Conservation (phyloP, 2,797 vertebrate genomes). For the Carcharodon carcharias region DNA sequence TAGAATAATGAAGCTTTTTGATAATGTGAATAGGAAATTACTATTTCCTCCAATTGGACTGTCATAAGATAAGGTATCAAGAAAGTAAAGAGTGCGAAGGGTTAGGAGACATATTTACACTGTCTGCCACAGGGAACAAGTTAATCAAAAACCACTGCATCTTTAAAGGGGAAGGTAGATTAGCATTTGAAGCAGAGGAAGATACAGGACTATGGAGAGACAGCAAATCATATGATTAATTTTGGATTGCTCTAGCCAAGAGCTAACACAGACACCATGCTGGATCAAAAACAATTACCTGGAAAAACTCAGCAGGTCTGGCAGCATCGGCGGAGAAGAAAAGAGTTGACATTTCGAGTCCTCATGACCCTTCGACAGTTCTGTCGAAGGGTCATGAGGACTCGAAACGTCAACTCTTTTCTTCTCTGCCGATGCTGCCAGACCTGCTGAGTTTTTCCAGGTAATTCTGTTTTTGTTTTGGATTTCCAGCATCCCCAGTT, state of each 20-base stretch:
- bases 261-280: neutral
- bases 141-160: neutral
- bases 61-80: neutral
- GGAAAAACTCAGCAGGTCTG: too few relatives aligned
- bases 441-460: too few relatives aligned
- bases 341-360: too few relatives aligned
- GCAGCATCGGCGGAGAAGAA: too few relatives aligned
- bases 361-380: too few relatives aligned
- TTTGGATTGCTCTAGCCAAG: neutral
- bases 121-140: neutral
- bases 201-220: neutral
- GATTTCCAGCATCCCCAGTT: too few relatives aligned
- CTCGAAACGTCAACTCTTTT: too few relatives aligned
- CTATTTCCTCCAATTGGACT: neutral
- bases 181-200: neutral
- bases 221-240: neutral
- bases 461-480: too few relatives aligned
- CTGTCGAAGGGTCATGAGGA: too few relatives aligned
- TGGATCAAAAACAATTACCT: too few relatives aligned
- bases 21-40: neutral
- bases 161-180: neutral
- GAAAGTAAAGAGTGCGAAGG: neutral
- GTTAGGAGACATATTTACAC: neutral
- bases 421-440: too few relatives aligned
- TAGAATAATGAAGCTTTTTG: neutral